Base-by-base conservation (phyloP, 1,140 invertebrate species). In the Cephus cinctus region DNA sequence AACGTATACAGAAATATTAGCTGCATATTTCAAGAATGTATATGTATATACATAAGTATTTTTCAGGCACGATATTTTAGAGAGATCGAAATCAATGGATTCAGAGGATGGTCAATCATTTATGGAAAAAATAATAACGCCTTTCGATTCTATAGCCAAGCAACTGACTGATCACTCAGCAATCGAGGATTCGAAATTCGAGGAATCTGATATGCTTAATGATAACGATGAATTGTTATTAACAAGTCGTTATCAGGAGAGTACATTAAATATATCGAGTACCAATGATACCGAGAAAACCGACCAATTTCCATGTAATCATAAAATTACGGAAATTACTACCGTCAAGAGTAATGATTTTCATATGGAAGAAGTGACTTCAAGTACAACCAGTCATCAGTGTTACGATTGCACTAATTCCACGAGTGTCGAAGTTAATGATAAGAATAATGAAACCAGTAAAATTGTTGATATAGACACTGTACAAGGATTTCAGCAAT, bases 111-210 rank as follows among this genome's bases (percentile, higher is more conserved):
- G 43, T 0, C 46, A 64, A 5, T 35, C 65, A 9, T 56, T 61
- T 23, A 47, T 59, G 5, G 39, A 68, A 8, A 65, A 67, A 25
- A 52, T 64, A 5, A 56, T 63, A 34, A 47, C 62, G 2, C 71
- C 71, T 0, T 65, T 74, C 2, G 58, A 71, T 8, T 54, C 53
- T 11, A 63, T 75, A 6, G 49, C 69, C 0, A 71, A 75, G 35
- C 63, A 73, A n/a, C 20, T 73, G 9, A 52, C 48, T 1, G 65
- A 66, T 59, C 62, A 69, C 36, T 63, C 62, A 1, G 45, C 54
- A 0, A 55, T 66, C 9, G 61, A 70, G 20, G 50, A 61, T 4
- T 52, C 61, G 0, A 68, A 64, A 25, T 41, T 42, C 5, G 11
- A 21, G 5, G 39, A 41, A 11, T 12, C 6, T 23, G 14, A 41